These are phyloP conservation scores for Sinohyriopsis cumingii DNA, from an alignment of 2,888 invertebrate species.

Conservation along the genomic window DNA sequence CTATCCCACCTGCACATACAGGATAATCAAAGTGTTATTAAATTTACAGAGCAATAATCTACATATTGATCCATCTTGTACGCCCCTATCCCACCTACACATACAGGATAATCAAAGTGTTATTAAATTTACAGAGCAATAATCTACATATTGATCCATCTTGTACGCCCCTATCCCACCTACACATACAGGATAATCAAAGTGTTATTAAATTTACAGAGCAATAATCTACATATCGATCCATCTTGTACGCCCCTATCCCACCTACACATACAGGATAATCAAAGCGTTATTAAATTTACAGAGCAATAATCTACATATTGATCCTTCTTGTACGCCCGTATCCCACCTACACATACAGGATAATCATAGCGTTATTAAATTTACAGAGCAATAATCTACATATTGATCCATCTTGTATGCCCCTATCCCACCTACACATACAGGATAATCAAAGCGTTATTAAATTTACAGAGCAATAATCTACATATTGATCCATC, in stretches of 20 bases:
- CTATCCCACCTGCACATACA: conserved; percentile 77
- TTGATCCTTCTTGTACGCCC: conserved; percentile 70
- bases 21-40: too few relatives aligned
- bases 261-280: too few relatives aligned
- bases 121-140: too few relatives aligned
- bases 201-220: too few relatives aligned
- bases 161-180: conserved; percentile 78
- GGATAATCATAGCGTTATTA: too few relatives aligned
- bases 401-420: conserved; percentile 71
- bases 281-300: too few relatives aligned
- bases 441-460: too few relatives aligned
- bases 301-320: conserved; percentile 62
- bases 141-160: conserved; percentile 68
- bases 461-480: too few relatives aligned
- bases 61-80: conserved; percentile 71
- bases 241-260: conserved; percentile 76
- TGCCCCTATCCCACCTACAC: conserved; percentile 79
- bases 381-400: too few relatives aligned
- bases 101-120: too few relatives aligned
- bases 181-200: too few relatives aligned
- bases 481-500: conserved; percentile 68
- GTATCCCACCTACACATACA: conserved; percentile 81
- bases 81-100: conserved; percentile 79
- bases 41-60: too few relatives aligned
- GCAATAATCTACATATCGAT: conserved; percentile 65